These are phyloP conservation scores for Microcebus ravelobensis DNA, from an alignment of 2,113 vertebrate species.

Conservation along the genomic window DNA sequence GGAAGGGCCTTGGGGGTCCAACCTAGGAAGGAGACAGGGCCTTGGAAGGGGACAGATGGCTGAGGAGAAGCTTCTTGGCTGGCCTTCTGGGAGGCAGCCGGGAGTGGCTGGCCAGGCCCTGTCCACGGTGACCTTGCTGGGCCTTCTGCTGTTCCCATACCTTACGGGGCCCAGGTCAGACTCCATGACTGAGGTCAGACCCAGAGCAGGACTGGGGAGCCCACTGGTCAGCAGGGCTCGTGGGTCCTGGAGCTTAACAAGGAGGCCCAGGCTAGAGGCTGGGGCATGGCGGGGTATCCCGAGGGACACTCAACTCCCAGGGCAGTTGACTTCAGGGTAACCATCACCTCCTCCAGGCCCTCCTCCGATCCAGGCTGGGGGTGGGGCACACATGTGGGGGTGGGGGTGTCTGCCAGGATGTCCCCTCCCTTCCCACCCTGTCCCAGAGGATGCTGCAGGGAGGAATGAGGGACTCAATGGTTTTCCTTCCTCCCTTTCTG, in stretches of 20 bases:
- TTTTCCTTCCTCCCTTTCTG: constrained; percentile 76
- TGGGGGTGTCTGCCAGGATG: constrained; percentile 48
- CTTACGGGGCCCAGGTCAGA: not conserved
- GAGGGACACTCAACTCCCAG: not conserved
- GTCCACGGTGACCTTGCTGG: not conserved
- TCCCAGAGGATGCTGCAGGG: not conserved
- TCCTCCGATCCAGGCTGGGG: not conserved
- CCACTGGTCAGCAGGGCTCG: not conserved
- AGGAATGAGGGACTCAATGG: constrained; percentile 22
- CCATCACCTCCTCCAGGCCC: not conserved
- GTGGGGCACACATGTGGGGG: not conserved
- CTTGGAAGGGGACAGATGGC: not conserved
- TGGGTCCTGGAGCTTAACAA: not conserved
- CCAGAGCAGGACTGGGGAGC: not conserved
- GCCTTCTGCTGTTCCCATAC: not conserved
- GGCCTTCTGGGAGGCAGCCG: not conserved
- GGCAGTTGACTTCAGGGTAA: not conserved
- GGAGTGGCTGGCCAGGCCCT: not conserved
- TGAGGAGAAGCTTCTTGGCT: not conserved
- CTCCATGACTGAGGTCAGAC: not conserved
- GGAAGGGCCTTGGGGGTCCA: not conserved
- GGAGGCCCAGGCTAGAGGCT: not conserved
- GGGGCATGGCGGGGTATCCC: not conserved
- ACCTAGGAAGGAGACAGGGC: not conserved
- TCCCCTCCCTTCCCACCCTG: constrained; percentile 2